phyloP scores from a whole-genome alignment of 2,113 vertebrate species.

The Prionailurus bengalensis region DNA sequence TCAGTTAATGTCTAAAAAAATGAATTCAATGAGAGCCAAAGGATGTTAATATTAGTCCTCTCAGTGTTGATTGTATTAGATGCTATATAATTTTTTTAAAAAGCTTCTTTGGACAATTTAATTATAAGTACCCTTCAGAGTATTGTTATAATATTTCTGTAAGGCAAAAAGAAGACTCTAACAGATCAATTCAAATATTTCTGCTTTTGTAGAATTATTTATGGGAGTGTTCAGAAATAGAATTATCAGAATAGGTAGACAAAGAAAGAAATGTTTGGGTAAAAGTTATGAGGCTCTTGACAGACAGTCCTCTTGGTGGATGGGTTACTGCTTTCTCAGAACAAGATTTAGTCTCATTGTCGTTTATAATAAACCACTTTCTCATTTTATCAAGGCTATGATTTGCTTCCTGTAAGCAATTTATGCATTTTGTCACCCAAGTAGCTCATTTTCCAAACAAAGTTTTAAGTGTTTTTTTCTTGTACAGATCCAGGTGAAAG shows the following conservation, averaged over 20 bases:
- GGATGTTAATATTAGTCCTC: not conserved
- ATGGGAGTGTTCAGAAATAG: not conserved
- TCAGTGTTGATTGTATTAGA: not conserved
- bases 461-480: not conserved
- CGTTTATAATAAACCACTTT: not conserved
- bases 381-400: not conserved
- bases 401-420: not conserved
- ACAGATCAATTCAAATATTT: not conserved
- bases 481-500: not conserved
- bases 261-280: not conserved
- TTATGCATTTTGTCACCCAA: not conserved
- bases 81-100: not conserved
- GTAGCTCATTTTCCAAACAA: not conserved
- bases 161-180: not conserved
- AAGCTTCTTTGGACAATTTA: not conserved
- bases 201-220: not conserved
- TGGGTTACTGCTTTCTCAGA: not conserved
- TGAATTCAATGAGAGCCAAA: not conserved
- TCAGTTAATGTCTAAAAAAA: not conserved
- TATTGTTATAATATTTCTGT: not conserved
- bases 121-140: not conserved
- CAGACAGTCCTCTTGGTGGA: not conserved
- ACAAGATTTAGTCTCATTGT: not conserved
- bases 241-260: not conserved
- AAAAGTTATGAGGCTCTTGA: not conserved